Evolutionary conservation across 2,797 vertebrate genomes (phyloP).

Genomic region (Oryzias sinensis): DNA sequence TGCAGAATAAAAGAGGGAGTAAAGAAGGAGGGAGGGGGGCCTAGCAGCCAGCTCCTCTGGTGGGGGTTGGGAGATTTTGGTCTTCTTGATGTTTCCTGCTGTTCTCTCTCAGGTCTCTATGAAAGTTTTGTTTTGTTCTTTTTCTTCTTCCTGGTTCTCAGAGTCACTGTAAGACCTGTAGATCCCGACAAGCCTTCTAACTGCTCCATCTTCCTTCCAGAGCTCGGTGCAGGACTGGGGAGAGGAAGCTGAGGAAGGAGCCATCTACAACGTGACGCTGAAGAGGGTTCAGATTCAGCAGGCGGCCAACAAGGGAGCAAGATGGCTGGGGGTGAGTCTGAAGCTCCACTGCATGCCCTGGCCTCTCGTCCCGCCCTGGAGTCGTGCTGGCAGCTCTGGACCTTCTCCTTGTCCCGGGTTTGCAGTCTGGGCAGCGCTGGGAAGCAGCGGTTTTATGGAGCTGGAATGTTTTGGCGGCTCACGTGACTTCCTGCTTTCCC

Average conservation of each 20-base stretch:
- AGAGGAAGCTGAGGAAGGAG: slow-evolving; percentile 95
- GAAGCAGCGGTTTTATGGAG: slow-evolving; percentile 37
- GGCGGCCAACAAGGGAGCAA: slow-evolving; percentile 94
- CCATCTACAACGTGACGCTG: slow-evolving; percentile 93
- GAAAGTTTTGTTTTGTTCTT: slow-evolving; percentile 22
- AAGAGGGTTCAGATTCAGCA: slow-evolving; percentile 95
- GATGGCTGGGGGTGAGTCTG: slow-evolving; percentile 92
- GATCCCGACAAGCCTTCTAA: background rate
- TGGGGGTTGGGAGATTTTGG: slow-evolving; percentile 61
- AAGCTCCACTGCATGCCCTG: slow-evolving; percentile 17
- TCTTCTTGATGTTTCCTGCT: slow-evolving; percentile 58
- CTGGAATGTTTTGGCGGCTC: slow-evolving; percentile 54
- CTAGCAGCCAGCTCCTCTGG: slow-evolving; percentile 46
- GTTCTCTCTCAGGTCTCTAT: slow-evolving; percentile 30
- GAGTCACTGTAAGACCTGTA: too few species aligned
- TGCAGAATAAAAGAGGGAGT: slow-evolving; percentile 56
- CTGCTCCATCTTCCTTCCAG: slow-evolving; percentile 66
- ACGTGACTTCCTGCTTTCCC: slow-evolving; percentile 70
- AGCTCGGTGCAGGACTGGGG: slow-evolving; percentile 94
- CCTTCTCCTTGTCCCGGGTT: too few species aligned
- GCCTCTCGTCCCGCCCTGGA: slow-evolving; percentile 29
- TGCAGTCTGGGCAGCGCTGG: slow-evolving; percentile 8
- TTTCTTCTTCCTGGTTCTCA: slow-evolving; percentile 9
- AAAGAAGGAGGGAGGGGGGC: slow-evolving; percentile 37
- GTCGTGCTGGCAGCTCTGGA: background rate